Percentiles rank a stretch among this genome's conserved stretches.
phyloP scores from a whole-genome alignment of 2,888 invertebrate species.

The Cephus nigrinus region DNA sequence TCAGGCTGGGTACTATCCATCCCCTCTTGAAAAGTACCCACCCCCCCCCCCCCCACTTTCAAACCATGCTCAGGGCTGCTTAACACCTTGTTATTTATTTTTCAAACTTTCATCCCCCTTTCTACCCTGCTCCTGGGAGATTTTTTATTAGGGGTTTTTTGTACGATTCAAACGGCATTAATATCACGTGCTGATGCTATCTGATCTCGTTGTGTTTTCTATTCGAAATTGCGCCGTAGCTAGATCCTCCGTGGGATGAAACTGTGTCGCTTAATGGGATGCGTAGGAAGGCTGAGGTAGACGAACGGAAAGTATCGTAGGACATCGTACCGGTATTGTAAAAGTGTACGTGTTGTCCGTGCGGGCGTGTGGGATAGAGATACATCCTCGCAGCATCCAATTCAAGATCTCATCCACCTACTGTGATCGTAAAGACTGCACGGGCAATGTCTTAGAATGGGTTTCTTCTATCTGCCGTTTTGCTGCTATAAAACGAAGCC shows the following conservation, averaged over 20 bases:
- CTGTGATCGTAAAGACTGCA: conserved; percentile 4
- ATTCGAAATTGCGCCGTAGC: background rate
- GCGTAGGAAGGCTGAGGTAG: background rate
- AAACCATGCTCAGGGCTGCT: conserved; percentile 35
- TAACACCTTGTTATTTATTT: conserved; percentile 62
- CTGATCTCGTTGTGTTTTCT: background rate
- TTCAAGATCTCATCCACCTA: background rate
- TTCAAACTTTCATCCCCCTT: conserved; percentile 4
- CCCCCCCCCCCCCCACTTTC: background rate
- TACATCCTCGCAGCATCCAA: conserved; percentile 2
- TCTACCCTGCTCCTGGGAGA: background rate
- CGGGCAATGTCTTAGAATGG: conserved; percentile 1
- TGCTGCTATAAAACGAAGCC: background rate
- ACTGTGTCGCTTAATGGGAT: background rate
- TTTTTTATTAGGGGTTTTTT: background rate
- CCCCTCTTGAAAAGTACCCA: background rate
- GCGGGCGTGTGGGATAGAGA: background rate
- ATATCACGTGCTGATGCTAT: background rate
- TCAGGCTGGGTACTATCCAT: background rate
- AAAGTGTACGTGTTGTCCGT: background rate
- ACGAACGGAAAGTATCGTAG: background rate
- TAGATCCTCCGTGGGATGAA: background rate
- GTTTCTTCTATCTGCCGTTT: background rate
- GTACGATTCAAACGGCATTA: background rate
- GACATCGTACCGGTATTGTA: background rate